These are phyloP conservation scores for Notechis scutatus DNA, from an alignment of 2,113 vertebrate species.

Conservation along the genomic window DNA sequence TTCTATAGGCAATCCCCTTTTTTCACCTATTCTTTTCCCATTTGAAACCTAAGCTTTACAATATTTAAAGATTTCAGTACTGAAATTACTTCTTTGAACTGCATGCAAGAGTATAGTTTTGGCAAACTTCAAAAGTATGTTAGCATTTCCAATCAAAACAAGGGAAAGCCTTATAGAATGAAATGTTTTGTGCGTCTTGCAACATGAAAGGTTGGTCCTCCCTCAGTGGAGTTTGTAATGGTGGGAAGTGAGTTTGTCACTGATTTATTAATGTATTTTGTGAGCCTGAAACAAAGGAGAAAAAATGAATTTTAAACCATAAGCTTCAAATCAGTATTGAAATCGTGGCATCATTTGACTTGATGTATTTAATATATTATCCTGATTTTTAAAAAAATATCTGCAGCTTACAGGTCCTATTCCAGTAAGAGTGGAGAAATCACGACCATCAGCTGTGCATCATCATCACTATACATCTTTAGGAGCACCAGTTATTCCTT, in stretches of 20 bases:
- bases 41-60: neutral
- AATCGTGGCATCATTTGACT: rapidly evolving
- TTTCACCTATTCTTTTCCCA: neutral
- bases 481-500: neutral
- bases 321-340: neutral
- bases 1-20: neutral
- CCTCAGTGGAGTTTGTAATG: neutral
- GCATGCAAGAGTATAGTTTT: neutral
- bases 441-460: constrained; percentile 64
- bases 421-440: constrained; percentile 59
- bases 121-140: neutral
- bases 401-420: constrained; percentile 39
- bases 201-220: neutral
- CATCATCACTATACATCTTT: constrained; percentile 77
- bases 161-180: neutral
- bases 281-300: neutral
- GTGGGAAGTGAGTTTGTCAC: neutral
- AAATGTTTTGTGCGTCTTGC: neutral
- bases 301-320: neutral
- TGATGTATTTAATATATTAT: neutral
- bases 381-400: constrained; percentile 21
- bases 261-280: neutral
- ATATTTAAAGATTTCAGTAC: neutral
- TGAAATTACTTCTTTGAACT: neutral
- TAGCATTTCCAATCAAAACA: neutral